These are phyloP conservation scores for Acronicta leporina DNA, from an alignment of 2,888 invertebrate genomes.

Conservation along the genomic window DNA sequence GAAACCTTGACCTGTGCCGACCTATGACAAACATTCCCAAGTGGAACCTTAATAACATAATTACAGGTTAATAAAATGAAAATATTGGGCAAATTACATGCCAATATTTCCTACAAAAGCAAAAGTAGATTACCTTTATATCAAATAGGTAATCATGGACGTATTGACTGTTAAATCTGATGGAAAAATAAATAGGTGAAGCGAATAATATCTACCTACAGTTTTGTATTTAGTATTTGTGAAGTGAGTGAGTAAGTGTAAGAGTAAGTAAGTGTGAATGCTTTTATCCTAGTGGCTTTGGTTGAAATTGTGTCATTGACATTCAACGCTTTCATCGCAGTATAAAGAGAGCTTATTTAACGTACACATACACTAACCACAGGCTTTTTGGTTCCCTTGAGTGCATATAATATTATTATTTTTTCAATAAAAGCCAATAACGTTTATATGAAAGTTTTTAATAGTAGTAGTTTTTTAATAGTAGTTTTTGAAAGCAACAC, in stretches of 20 bases:
- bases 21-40: constrained; percentile 46
- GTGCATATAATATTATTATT: background rate
- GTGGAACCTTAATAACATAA: constrained; percentile 32
- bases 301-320: constrained; percentile 26
- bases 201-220: constrained; percentile 17
- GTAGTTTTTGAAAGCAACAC: no score
- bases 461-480: no score
- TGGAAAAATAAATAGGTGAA: constrained; percentile 33
- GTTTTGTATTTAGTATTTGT: constrained; percentile 18
- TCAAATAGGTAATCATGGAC: constrained; percentile 38
- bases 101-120: constrained; percentile 40
- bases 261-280: no score
- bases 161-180: constrained; percentile 37
- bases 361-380: constrained; percentile 2
- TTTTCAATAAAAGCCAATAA: no score
- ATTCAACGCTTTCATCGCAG: constrained; percentile 17
- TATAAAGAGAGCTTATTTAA: constrained; percentile 20
- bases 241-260: no score
- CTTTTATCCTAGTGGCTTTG: constrained; percentile 11
- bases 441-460: no score
- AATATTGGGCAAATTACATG: constrained; percentile 35
- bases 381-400: constrained; percentile 6
- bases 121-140: constrained; percentile 38
- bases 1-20: constrained; percentile 42
- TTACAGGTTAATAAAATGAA: constrained; percentile 34